Percentiles rank a stretch among this genome's conserved stretches.
Evolutionary conservation across 2,113 vertebrate genomes (phyloP).

Genomic region (Sylvietta virens): DNA sequence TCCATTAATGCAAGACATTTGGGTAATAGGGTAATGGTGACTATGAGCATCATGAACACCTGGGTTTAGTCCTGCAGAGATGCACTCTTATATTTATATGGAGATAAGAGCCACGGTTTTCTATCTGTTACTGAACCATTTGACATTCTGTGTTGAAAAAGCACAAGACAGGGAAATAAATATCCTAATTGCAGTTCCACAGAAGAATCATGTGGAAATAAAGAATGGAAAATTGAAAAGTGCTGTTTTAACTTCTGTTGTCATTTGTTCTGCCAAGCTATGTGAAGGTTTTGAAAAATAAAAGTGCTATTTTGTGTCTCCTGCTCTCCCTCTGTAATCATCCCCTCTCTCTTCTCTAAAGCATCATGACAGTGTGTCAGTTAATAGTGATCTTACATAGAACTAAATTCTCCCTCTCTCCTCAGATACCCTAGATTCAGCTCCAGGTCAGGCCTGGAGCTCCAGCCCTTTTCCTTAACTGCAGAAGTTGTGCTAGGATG

Average conservation of each 20-base stretch:
- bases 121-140: background rate
- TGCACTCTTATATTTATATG: background rate
- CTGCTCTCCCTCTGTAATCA: background rate
- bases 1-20: background rate
- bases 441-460: background rate
- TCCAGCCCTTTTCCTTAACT: background rate
- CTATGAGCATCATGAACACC: background rate
- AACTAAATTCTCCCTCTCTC: background rate
- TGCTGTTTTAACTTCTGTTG: constrained; percentile 9
- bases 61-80: background rate
- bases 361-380: background rate
- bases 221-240: background rate
- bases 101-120: background rate
- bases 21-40: background rate
- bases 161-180: constrained; percentile 1
- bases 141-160: background rate
- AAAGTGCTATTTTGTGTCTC: constrained; percentile 12
- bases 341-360: background rate
- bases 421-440: background rate
- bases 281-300: background rate
- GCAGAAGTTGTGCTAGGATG: background rate
- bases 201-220: background rate
- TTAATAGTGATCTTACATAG: background rate
- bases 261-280: background rate
- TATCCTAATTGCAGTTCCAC: background rate